A percentile compares a stretch with the other conserved stretches of the same genome.
Conservation (phyloP, 1,140 invertebrate genomes). For the Drosophila lacteicornis region DNA sequence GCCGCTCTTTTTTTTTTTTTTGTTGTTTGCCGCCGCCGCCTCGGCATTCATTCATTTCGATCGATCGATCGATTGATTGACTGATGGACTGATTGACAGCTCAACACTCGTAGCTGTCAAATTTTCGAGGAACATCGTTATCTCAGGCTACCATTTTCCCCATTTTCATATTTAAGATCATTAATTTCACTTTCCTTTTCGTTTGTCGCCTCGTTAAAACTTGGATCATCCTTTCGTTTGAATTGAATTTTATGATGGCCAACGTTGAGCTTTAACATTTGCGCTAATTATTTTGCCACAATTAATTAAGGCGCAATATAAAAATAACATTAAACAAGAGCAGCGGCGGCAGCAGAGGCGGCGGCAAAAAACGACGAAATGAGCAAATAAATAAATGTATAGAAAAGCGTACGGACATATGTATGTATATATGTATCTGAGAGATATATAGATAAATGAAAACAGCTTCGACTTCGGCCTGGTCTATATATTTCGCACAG, state of each 20-base stretch:
- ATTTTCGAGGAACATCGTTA: conserved; percentile 41
- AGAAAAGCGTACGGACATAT: conserved; percentile 3
- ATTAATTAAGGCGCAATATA: conserved; percentile 76
- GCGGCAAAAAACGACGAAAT: conserved; percentile 4
- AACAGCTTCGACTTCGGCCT: conserved; percentile 10
- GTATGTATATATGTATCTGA: background rate
- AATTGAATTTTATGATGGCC: conserved; percentile 64
- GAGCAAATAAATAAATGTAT: conserved; percentile 44
- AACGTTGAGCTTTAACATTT: conserved; percentile 74
- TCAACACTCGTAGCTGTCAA: conserved; percentile 81
- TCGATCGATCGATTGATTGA: conserved; percentile 5
- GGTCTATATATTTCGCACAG: conserved; percentile 35
- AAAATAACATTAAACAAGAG: conserved; percentile 61
- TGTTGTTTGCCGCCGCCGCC: conserved; percentile 50
- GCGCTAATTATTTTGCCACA: conserved; percentile 79
- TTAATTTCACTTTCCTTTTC: too few species aligned
- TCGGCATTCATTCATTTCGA: conserved; percentile 16
- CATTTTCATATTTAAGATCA: background rate
- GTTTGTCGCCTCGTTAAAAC: too few species aligned
- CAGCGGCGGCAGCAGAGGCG: background rate
- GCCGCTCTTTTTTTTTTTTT: conserved; percentile 18
- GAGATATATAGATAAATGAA: conserved; percentile 27
- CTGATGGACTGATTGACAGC: conserved; percentile 75
- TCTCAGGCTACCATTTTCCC: conserved; percentile 1
- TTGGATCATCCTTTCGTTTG: conserved; percentile 25